phyloP scores from a whole-genome alignment of 92 coral and sea anemone species.

The Chrysogorgia sp. region DNA sequence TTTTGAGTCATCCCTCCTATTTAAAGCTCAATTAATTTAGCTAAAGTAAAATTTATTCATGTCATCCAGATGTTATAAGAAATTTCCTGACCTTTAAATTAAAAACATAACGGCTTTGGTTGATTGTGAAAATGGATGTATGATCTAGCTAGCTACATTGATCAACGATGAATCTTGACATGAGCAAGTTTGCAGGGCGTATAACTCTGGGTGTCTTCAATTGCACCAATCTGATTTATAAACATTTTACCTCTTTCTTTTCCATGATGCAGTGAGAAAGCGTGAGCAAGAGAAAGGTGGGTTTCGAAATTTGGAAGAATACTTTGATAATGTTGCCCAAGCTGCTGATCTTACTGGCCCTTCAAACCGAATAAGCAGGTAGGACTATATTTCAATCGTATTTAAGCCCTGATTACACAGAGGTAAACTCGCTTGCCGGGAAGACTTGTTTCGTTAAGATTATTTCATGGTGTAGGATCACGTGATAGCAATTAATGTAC shows the following conservation, averaged over 20 bases:
- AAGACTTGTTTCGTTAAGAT: no score
- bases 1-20: background rate
- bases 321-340: constrained; percentile 7
- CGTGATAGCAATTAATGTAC: no score
- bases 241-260: background rate
- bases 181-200: no score
- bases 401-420: background rate
- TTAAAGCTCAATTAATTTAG: background rate
- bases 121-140: no score
- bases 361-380: background rate
- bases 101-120: no score
- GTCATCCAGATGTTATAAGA: no score
- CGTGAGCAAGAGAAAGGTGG: constrained; percentile 39
- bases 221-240: background rate
- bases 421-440: background rate
- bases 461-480: no score
- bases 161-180: no score
- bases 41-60: no score
- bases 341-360: background rate
- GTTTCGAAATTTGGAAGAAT: background rate
- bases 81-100: no score
- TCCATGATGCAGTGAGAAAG: constrained; percentile 22
- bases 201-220: no score
- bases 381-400: background rate
- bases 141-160: no score